Percentiles rank a stretch among this genome's conserved stretches.
phyloP scores from a whole-genome alignment of 1,140 invertebrate species.

The Plodia interpunctella region DNA sequence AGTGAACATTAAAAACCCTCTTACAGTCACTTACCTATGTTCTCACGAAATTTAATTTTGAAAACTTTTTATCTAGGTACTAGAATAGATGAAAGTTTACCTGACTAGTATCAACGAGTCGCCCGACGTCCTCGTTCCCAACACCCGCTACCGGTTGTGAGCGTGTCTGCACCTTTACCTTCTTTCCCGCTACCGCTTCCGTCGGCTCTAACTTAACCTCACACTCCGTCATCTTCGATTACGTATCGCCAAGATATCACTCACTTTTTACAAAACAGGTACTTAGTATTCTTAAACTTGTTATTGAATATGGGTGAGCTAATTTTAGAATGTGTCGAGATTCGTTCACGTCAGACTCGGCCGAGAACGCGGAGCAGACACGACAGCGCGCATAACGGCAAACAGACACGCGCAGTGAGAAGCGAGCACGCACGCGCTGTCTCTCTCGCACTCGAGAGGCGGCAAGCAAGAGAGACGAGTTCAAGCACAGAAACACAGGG shows the following conservation, averaged over 20 bases:
- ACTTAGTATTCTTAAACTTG: no score
- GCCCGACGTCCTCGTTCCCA: conserved; percentile 31
- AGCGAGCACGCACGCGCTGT: conserved; percentile 45
- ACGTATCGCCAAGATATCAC: background rate
- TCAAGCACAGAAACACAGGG: conserved; percentile 38
- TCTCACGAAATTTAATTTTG: no score
- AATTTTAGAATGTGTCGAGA: background rate
- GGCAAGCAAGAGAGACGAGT: conserved; percentile 24
- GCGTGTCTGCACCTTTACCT: background rate
- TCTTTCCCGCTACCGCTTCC: conserved; percentile 14
- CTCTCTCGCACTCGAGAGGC: conserved; percentile 38
- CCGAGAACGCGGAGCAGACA: conserved; percentile 46
- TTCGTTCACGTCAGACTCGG: conserved; percentile 39
- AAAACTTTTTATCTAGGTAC: no score
- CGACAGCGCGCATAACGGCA: conserved; percentile 54
- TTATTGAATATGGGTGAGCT: background rate
- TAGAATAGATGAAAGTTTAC: background rate
- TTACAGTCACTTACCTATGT: no score
- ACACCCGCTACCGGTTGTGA: conserved; percentile 10
- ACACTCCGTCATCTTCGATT: background rate
- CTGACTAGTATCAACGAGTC: conserved; percentile 46
- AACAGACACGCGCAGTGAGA: conserved; percentile 59
- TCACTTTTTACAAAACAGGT: background rate
- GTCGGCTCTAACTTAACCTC: background rate
- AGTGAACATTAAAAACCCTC: no score